Conservation (phyloP, 2,113 vertebrate genomes). For the Ictalurus punctatus region DNA sequence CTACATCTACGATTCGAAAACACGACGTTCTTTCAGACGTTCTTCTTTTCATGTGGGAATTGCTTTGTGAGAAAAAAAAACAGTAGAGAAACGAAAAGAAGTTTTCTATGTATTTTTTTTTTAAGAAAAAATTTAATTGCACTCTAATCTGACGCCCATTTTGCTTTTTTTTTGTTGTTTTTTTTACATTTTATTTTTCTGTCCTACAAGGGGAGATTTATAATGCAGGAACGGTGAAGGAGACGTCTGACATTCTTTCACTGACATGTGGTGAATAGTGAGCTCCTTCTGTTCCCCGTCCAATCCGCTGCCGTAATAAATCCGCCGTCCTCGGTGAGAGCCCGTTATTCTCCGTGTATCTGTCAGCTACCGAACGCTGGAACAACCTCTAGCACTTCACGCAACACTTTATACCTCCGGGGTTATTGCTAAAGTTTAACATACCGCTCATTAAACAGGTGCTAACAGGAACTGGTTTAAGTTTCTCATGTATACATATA, state of each 20-base stretch:
- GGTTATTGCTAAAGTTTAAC: no score
- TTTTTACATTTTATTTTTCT: neutral
- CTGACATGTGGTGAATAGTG: neutral
- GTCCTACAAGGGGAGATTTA: neutral
- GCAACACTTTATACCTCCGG: no score
- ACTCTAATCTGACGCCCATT: neutral
- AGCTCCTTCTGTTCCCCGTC: conserved; percentile 6
- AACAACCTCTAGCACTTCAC: neutral
- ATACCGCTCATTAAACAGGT: neutral
- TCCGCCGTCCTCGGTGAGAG: neutral
- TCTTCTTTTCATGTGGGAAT: neutral
- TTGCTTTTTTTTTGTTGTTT: neutral
- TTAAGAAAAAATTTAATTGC: neutral
- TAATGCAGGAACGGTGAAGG: neutral
- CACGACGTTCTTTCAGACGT: neutral
- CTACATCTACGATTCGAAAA: neutral
- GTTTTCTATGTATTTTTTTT: no score
- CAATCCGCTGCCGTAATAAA: neutral
- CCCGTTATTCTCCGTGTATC: neutral
- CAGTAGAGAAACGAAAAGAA: no score
- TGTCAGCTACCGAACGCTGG: neutral
- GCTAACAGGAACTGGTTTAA: neutral
- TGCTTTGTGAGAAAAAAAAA: neutral
- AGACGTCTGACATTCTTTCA: neutral
- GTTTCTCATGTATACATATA: neutral